These are phyloP conservation scores for Choloepus hoffmanni DNA, from an alignment of 2,113 vertebrate species.

Conservation along the genomic window DNA sequence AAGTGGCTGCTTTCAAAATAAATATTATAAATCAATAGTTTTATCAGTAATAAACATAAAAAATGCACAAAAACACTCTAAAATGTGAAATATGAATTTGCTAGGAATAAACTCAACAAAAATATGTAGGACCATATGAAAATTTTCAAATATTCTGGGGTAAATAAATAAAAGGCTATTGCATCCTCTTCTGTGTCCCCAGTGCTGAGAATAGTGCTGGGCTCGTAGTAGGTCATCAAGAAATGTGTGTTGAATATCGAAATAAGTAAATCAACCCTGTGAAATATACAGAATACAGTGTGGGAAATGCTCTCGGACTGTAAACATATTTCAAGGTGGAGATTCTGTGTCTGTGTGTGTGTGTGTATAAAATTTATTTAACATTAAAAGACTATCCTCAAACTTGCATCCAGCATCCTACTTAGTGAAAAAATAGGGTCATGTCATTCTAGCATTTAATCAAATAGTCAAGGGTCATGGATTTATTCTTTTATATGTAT, in stretches of 20 bases:
- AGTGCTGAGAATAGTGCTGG: neutral
- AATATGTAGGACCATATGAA: neutral
- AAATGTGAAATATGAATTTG: neutral
- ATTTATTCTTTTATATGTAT: neutral
- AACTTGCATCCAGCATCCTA: neutral
- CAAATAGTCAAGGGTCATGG: neutral
- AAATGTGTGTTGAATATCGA: neutral
- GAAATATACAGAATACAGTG: neutral
- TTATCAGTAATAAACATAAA: neutral
- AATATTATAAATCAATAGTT: neutral
- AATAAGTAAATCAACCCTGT: neutral
- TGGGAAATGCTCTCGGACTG: neutral
- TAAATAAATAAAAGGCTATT: neutral
- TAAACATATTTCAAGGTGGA: neutral
- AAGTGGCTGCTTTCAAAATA: neutral
- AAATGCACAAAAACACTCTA: neutral
- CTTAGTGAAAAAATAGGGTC: neutral
- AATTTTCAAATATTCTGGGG: neutral
- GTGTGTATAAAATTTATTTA: neutral
- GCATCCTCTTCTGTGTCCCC: neutral
- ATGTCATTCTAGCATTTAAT: constrained; percentile 9
- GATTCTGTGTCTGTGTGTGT: neutral
- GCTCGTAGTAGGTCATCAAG: neutral
- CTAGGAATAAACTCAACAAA: neutral
- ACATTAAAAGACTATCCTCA: neutral